Evolutionary conservation across 2,113 vertebrate species (phyloP), one percentile per base, ranked within the genome.

Genomic region (Pomatorhinus ruficollis): DNA sequence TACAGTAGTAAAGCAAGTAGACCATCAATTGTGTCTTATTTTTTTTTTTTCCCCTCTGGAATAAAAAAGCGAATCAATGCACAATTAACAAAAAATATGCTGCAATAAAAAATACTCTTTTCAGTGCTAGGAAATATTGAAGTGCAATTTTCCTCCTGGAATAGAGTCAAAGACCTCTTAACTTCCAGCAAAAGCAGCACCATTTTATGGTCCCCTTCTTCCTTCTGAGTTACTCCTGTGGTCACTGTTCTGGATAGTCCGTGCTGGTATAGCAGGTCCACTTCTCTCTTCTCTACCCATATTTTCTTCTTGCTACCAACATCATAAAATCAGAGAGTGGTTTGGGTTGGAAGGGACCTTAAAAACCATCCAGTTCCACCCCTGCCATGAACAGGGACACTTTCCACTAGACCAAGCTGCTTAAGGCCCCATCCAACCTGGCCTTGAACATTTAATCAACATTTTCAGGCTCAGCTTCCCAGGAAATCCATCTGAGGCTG

Each of bases 31-130:
- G 27, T 50, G 15, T 57, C 49, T 91, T 95, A 87, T 93, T 83
- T 93, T 44, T 37, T 22, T 39, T 40, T 63, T 63, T 35, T 16
- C 2, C 5, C 42, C 45, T 57, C 33, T 47, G 40, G 61, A 89
- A 85, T 89, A 79, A 82, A 91, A 91, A 63, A 82, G 28, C 2
- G 13, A 88, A 91, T 83, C 78, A 54, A 94, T 96, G 91, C 7
- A 57, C 40, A 95, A 95, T 94, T 91, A 91, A 74, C 66, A 64
- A 66, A 92, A 95, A 84, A 89, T 83, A 85, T 14, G 61, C n/a
- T 42, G 21, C 6, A 76, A 82, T 89, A 89, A 89, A 92, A 92
- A 92, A 64, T 49, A 31, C 10, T 53, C 8, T 76, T 87, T 82
- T 65, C 74, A 54, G 49, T 1, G 1, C 23, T 28, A 31, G 37